Base-by-base conservation (phyloP, 1,140 invertebrate genomes). In the Pararge aegeria region DNA sequence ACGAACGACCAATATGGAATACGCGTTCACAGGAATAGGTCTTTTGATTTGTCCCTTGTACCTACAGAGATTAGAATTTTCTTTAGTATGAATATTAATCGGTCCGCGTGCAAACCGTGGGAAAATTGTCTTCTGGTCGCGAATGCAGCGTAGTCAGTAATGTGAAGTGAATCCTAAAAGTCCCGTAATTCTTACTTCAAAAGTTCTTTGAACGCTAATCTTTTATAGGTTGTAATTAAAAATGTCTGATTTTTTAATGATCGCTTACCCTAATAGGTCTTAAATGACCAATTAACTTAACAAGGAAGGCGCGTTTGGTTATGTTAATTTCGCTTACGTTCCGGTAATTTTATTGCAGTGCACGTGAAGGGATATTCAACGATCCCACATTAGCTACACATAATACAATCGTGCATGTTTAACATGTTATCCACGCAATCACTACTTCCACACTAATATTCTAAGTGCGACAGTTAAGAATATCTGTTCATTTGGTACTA, bases 211-310 rank as follows among this genome's bases (percentile, higher is more conserved):
- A 34, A 34, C 7, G 30, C 10, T 12, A 34, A 12, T 10, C n/a
- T n/a, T n/a, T n/a, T n/a, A n/a, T n/a, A 12, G 3, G 7, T 12
- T 34, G 30, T n/a, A n/a, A n/a, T 34, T 10, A 12, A 12, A 12
- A n/a, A n/a, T 34, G 30, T 34, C 12, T n/a, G 30, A 34, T 34
- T 34, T 34, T 27, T n/a, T 24, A 2, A 34, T 34, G 12, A 12
- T 1, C 38, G 38, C 10, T 46, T 12, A 10, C 19, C 10, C 18
- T 46, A 46, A 20, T 20, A 46, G 16, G 18, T 20, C 19, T 5
- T 46, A 20, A 19, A 46, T 20, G n/a, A n/a, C 42, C 42, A 46
- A 46, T 46, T 19, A 46, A 7, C 42, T 46, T 46, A 46, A 46
- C 42, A 19, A 46, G 42, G 42, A 46, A 46, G 18, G 42, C 20